Conservation (phyloP, 2,113 vertebrate species). For the Coptodon rendalli region DNA sequence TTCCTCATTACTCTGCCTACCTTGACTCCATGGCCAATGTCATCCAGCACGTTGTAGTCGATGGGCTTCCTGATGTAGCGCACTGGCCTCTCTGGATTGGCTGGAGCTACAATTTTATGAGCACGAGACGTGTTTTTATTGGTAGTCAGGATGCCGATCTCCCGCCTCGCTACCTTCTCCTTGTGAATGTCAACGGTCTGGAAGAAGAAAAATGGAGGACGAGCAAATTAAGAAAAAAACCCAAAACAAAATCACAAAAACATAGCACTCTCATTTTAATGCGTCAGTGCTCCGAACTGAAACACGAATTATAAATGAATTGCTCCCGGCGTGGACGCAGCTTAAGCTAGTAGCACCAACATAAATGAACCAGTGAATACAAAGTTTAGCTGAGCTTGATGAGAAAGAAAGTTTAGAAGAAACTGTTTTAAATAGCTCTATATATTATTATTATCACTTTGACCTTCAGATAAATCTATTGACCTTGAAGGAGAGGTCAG, state of each 20-base stretch:
- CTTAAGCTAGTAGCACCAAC: not conserved
- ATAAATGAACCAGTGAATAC: not conserved
- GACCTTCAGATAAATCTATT: not conserved
- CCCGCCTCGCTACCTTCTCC: slow-evolving; percentile 95
- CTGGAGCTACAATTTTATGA: slow-evolving; percentile 94
- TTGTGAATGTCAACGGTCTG: slow-evolving; percentile 98
- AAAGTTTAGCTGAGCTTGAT: not conserved
- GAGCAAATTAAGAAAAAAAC: not conserved
- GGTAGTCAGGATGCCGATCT: slow-evolving; percentile 97
- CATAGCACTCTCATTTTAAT: not conserved
- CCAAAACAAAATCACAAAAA: not conserved
- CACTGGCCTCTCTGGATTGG: slow-evolving; percentile 91
- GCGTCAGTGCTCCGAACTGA: not conserved
- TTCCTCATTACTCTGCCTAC: not conserved
- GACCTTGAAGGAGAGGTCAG: not conserved
- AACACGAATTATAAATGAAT: not conserved
- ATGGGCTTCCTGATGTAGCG: slow-evolving; percentile 97
- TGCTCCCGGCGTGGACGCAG: not conserved
- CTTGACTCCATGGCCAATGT: slow-evolving; percentile 96
- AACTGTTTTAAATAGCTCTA: not conserved
- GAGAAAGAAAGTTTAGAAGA: not conserved
- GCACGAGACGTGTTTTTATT: slow-evolving; percentile 96
- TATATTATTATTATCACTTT: not conserved
- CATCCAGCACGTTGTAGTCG: slow-evolving; percentile 92
- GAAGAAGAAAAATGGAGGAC: not conserved